Evolutionary conservation across 2,797 vertebrate species (phyloP).

Genomic region (Galago senegalensis): DNA sequence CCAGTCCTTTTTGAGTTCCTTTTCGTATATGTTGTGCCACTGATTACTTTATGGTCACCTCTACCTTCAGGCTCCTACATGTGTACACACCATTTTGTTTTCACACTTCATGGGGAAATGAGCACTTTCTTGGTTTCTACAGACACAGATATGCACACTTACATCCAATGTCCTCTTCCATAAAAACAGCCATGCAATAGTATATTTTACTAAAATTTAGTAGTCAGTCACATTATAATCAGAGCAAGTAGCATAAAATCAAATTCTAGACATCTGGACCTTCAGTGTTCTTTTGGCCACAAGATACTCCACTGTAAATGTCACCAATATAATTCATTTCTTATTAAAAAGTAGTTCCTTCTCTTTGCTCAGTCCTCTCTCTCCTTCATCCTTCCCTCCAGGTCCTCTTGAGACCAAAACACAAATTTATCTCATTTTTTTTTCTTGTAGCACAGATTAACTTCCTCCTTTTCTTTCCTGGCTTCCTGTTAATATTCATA

Average conservation of each 20-base stretch:
- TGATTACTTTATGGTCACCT: neutral
- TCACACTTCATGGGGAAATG: neutral
- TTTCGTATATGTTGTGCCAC: neutral
- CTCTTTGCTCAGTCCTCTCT: neutral
- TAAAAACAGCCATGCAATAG: neutral
- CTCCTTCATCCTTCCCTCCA: neutral
- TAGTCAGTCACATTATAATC: neutral
- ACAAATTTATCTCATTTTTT: constrained; percentile 26
- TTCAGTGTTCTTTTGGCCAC: neutral
- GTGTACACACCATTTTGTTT: neutral
- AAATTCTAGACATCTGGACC: neutral
- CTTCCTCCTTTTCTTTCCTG: constrained; percentile 24
- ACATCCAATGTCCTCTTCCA: neutral
- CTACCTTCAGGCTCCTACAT: neutral
- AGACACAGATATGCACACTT: neutral
- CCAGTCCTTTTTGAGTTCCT: neutral
- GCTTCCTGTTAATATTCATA: neutral
- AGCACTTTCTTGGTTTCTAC: neutral
- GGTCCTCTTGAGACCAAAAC: neutral
- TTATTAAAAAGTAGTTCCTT: neutral
- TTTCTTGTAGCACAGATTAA: neutral
- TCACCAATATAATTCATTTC: neutral
- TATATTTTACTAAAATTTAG: neutral
- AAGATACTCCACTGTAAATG: neutral
- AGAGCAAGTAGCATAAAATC: neutral